phyloP scores from a whole-genome alignment of 1,140 invertebrate species.

The Charaxes varanes region DNA sequence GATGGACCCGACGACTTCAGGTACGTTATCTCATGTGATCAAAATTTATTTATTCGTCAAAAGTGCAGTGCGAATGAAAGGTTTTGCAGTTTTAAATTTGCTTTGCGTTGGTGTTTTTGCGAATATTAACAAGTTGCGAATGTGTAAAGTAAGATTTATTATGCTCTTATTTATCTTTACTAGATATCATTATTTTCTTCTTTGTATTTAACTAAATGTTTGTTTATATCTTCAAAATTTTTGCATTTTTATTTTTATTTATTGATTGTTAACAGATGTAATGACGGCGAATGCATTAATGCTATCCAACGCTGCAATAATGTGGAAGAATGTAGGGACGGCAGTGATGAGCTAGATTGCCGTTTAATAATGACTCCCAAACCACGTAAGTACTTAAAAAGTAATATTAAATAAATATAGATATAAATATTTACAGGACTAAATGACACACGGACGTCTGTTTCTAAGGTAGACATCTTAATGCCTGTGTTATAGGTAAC shows the following conservation, averaged over 20 bases:
- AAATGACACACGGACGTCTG: too few relatives aligned
- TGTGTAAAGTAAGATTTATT: too few relatives aligned
- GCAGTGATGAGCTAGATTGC: constrained; percentile 81
- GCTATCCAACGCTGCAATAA: constrained; percentile 63
- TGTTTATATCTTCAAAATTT: constrained; percentile 7
- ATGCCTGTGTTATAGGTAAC: too few relatives aligned
- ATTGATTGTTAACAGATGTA: constrained; percentile 52
- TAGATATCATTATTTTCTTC: not conserved
- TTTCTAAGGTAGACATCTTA: too few relatives aligned
- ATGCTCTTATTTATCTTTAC: too few relatives aligned
- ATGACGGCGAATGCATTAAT: constrained; percentile 65
- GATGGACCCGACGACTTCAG: constrained; percentile 48
- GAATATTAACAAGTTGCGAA: too few relatives aligned
- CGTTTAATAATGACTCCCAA: constrained; percentile 31
- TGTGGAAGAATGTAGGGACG: constrained; percentile 79
- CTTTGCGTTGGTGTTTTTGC: not conserved
- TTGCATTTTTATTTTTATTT: constrained; percentile 3
- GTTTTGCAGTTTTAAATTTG: not conserved
- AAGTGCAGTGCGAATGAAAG: constrained; percentile 18
- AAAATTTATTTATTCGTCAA: constrained; percentile 6
- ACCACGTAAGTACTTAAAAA: constrained; percentile 33
- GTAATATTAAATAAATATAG: too few relatives aligned
- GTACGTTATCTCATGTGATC: constrained; percentile 28
- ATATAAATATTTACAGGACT: too few relatives aligned
- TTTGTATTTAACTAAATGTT: too few relatives aligned